A percentile compares a stretch with the other conserved stretches of the same genome.
These are phyloP conservation scores for Sarotherodon lohbergeri DNA, from an alignment of 2,113 vertebrate species.

Conservation along the genomic window DNA sequence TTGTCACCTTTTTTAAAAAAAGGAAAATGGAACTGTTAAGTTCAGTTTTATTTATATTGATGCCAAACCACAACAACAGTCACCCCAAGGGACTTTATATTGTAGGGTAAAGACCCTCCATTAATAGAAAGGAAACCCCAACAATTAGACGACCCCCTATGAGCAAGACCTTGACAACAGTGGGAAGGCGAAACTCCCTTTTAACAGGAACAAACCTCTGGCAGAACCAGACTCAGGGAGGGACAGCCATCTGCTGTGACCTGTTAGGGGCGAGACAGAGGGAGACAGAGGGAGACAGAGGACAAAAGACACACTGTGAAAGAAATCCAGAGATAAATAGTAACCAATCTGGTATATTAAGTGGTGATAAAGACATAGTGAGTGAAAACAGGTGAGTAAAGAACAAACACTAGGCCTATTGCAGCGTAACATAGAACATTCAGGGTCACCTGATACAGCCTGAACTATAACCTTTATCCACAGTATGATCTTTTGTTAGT, in stretches of 20 bases:
- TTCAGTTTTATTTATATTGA: background rate
- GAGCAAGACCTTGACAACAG: background rate
- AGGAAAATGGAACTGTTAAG: background rate
- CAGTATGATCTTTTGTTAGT: background rate
- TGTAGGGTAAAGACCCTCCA: background rate
- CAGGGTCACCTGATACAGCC: background rate
- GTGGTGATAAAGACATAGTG: background rate
- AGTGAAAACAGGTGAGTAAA: background rate
- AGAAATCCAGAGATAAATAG: background rate
- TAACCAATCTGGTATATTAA: background rate
- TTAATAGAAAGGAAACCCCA: background rate
- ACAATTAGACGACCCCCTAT: background rate
- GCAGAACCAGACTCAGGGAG: background rate
- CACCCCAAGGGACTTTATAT: background rate
- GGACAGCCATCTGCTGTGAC: background rate
- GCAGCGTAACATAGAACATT: background rate
- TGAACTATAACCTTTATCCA: background rate
- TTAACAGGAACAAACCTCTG: background rate
- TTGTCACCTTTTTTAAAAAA: background rate
- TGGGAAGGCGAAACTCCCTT: background rate
- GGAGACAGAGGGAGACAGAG: background rate
- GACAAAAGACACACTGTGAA: background rate
- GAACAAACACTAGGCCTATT: background rate
- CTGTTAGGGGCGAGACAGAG: background rate
- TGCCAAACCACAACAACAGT: background rate